Evolutionary conservation across 2,797 vertebrate species (phyloP).

Genomic region (Chaunax sp.): DNA sequence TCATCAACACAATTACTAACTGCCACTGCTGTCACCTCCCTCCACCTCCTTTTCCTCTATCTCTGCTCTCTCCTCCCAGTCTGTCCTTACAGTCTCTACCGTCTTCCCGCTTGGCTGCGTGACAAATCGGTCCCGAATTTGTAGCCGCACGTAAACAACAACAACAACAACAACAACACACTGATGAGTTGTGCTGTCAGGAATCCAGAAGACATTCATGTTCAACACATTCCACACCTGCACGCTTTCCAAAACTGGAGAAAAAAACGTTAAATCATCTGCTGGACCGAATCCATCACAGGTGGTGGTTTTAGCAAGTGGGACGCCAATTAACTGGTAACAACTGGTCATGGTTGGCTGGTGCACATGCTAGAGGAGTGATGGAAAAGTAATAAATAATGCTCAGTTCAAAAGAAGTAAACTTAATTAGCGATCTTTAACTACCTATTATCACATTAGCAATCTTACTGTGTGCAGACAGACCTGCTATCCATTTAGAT

Average conservation of each 20-base stretch:
- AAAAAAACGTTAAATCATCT: neutral
- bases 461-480: slow-evolving; percentile 27
- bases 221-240: neutral
- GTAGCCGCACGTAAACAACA: slow-evolving; percentile 29
- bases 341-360: neutral
- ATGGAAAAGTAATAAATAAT: no score
- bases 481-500: slow-evolving; percentile 3
- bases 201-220: neutral
- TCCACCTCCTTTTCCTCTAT: slow-evolving; percentile 43
- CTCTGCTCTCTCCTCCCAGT: slow-evolving; percentile 27
- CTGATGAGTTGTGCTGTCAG: slow-evolving; percentile 17
- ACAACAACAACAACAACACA: slow-evolving; percentile 26
- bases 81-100: slow-evolving; percentile 2
- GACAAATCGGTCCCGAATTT: slow-evolving; percentile 33
- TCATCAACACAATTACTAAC: slow-evolving; percentile 77
- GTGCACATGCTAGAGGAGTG: neutral
- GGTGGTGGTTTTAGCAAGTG: neutral
- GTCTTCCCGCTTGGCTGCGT: slow-evolving; percentile 11
- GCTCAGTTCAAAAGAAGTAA: neutral
- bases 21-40: slow-evolving; percentile 69
- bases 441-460: slow-evolving; percentile 4
- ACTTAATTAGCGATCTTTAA: neutral
- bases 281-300: neutral
- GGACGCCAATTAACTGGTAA: neutral
- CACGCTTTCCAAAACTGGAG: neutral